Evolutionary conservation across 1,140 invertebrate genomes (phyloP).

Genomic region (Paraescarpia echinospica): DNA sequence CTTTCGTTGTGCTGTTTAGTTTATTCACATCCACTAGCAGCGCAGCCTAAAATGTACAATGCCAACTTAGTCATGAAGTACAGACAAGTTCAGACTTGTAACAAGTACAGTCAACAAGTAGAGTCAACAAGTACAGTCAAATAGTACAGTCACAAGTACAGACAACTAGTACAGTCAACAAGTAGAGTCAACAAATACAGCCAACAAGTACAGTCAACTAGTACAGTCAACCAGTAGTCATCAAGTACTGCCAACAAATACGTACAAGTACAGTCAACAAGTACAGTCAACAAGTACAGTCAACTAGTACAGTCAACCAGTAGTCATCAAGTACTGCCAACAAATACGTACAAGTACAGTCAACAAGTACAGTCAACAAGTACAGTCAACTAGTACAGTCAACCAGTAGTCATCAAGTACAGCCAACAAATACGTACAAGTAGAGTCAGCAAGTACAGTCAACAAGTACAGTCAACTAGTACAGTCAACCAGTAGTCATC

Average conservation of each 20-base stretch:
- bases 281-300: not conserved
- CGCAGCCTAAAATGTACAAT: not conserved
- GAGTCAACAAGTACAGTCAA: not conserved
- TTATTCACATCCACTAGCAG: not conserved
- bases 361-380: no score
- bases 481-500: no score
- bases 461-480: no score
- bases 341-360: not conserved
- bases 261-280: not conserved
- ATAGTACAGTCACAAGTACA: not conserved
- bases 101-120: not conserved
- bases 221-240: not conserved
- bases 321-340: not conserved
- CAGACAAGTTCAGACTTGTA: no score
- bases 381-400: no score
- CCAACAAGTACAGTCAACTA: not conserved
- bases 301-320: not conserved
- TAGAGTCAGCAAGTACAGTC: no score
- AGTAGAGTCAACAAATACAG: no score
- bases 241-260: not conserved
- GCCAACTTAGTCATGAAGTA: not conserved
- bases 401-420: not conserved
- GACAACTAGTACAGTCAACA: not conserved
- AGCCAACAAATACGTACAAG: not conserved
- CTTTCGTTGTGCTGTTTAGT: not conserved